Conservation (phyloP, 2,888 invertebrate species). For the Vanessa cardui region DNA sequence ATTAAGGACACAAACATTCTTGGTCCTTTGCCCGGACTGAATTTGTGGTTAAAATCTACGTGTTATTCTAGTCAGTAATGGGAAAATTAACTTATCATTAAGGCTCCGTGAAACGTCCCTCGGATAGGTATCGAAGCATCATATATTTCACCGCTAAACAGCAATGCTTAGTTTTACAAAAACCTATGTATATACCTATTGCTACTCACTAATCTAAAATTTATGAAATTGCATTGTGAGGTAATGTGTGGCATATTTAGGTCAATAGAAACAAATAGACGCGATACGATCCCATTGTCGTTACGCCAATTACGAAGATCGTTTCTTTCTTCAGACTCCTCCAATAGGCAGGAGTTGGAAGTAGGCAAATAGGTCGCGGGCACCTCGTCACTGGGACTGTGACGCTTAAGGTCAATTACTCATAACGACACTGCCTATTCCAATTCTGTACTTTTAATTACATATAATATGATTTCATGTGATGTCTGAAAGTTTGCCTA, state of each 20-base stretch:
- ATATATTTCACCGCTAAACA: no score
- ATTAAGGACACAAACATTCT: no score
- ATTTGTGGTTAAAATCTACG: no score
- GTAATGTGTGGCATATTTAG: constrained; percentile 45
- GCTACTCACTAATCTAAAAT: not conserved
- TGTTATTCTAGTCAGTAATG: no score
- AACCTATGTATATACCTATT: no score
- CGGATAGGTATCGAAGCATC: no score
- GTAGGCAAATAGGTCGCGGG: constrained; percentile 39
- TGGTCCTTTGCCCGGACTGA: no score
- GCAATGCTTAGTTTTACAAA: no score
- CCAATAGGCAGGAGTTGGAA: constrained; percentile 14
- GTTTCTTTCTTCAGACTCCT: constrained; percentile 32
- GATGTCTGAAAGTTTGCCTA: not conserved
- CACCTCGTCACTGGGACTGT: not conserved
- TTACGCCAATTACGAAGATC: constrained; percentile 40
- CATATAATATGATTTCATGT: not conserved
- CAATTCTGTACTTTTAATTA: no score
- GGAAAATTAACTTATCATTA: no score
- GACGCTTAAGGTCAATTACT: constrained; percentile 8
- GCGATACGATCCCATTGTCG: constrained; percentile 31
- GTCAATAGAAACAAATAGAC: constrained; percentile 55
- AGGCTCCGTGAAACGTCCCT: no score
- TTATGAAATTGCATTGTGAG: constrained; percentile 26
- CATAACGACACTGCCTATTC: no score